phyloP scores from a whole-genome alignment of 2,797 vertebrate genomes.

The Petrocephalus sullivani region DNA sequence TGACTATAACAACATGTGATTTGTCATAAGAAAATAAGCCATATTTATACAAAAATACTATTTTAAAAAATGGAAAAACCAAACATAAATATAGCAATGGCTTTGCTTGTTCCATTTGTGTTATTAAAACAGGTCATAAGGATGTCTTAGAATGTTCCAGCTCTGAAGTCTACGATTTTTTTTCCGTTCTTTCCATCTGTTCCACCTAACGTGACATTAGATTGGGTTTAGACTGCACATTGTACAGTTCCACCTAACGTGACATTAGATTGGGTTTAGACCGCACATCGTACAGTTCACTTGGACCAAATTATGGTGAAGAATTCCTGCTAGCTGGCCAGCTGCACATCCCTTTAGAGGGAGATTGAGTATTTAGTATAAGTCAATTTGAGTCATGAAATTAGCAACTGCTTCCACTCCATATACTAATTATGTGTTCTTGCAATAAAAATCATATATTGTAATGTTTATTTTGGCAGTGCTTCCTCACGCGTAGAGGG shows the following conservation, averaged over 20 bases:
- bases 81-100: not conserved
- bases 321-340: not conserved
- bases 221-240: not conserved
- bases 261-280: not conserved
- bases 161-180: not conserved
- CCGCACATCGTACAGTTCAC: not conserved
- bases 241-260: not conserved
- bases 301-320: conserved; percentile 10
- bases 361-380: conserved; percentile 41
- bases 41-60: not conserved
- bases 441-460: conserved; percentile 38
- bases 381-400: conserved; percentile 45
- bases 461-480: conserved; percentile 74
- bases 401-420: conserved; percentile 40
- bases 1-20: not conserved
- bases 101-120: not conserved
- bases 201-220: not conserved
- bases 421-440: conserved; percentile 46
- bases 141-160: not conserved
- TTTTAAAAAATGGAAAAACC: not conserved
- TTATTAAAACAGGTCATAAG: not conserved
- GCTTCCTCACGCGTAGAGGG: conserved; percentile 36
- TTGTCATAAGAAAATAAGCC: conserved; percentile 7
- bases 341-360: conserved; percentile 30
- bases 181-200: not conserved